These are phyloP conservation scores for Tyrophagus putrescentiae DNA, from an alignment of 1,140 invertebrate species.

Conservation along the genomic window DNA sequence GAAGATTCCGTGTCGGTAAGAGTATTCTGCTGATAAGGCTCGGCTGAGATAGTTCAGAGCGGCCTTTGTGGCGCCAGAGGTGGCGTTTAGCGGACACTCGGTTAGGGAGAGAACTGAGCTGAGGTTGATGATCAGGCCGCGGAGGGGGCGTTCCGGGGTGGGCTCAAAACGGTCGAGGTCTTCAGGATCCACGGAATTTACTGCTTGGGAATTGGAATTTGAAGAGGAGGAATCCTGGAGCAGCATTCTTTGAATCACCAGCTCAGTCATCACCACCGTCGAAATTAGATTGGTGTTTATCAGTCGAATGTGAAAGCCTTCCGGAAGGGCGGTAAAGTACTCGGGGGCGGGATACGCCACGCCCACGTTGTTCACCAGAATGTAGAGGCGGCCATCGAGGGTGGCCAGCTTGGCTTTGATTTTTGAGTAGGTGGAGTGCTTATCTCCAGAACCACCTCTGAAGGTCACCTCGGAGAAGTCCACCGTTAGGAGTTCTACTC, in stretches of 20 bases:
- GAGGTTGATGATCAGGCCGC: no score
- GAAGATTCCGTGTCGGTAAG: no score
- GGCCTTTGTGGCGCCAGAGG: no score
- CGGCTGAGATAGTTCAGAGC: no score
- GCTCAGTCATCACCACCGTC: neutral
- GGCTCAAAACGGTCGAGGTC: no score
- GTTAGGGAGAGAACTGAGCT: no score
- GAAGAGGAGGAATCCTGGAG: no score
- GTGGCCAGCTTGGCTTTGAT: slow-evolving; percentile 6
- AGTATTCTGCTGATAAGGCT: no score
- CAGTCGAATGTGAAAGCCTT: neutral
- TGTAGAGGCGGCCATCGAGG: slow-evolving; percentile 5
- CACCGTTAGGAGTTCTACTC: neutral
- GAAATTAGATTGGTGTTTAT: neutral
- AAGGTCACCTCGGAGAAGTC: slow-evolving; percentile 12
- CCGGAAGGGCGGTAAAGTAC: slow-evolving; percentile 19
- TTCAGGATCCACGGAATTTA: no score
- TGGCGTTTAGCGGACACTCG: no score
- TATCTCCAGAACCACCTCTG: neutral
- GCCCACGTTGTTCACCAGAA: slow-evolving; percentile 24
- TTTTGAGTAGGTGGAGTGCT: slow-evolving; percentile 2
- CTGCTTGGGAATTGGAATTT: no score
- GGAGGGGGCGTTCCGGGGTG: no score
- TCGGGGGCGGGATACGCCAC: slow-evolving; percentile 21
- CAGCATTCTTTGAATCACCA: neutral